phyloP scores from a whole-genome alignment of 2,797 vertebrate genomes.

The Sandelia bainsii region DNA sequence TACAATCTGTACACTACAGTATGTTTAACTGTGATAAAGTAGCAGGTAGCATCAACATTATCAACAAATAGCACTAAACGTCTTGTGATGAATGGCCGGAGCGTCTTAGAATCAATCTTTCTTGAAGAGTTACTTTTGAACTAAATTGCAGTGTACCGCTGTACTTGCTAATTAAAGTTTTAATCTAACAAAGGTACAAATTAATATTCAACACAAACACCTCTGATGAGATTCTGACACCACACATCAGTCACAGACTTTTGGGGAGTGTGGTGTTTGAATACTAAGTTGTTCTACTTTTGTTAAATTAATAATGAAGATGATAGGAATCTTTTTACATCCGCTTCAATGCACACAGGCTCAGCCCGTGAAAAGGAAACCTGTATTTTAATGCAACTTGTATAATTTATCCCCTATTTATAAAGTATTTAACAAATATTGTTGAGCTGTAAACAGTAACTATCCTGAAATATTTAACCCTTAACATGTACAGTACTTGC shows the following conservation, averaged over 20 bases:
- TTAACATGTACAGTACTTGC: neutral
- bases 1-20: neutral
- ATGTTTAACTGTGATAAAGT: neutral
- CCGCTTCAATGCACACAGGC: neutral
- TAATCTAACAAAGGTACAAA: slow-evolving; percentile 8
- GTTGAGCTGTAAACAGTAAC: too few species aligned
- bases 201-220: slow-evolving; percentile 27
- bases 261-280: slow-evolving; percentile 16
- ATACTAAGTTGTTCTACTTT: slow-evolving; percentile 39
- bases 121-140: slow-evolving; percentile 11
- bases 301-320: slow-evolving; percentile 31
- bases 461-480: neutral
- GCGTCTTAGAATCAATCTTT: neutral
- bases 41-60: slow-evolving; percentile 3
- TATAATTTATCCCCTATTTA: neutral
- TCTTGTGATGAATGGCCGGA: slow-evolving; percentile 2
- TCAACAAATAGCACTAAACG: neutral
- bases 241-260: slow-evolving; percentile 33
- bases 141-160: slow-evolving; percentile 17
- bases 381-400: neutral
- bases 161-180: slow-evolving; percentile 10
- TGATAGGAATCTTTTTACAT: slow-evolving; percentile 4
- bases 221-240: slow-evolving; percentile 22
- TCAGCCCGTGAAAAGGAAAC: slow-evolving; percentile 4
- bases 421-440: neutral